A percentile compares a stretch with the other conserved stretches of the same genome.
Evolutionary conservation across 2,888 invertebrate genomes (phyloP).

Genomic region (Sialis lutaria): DNA sequence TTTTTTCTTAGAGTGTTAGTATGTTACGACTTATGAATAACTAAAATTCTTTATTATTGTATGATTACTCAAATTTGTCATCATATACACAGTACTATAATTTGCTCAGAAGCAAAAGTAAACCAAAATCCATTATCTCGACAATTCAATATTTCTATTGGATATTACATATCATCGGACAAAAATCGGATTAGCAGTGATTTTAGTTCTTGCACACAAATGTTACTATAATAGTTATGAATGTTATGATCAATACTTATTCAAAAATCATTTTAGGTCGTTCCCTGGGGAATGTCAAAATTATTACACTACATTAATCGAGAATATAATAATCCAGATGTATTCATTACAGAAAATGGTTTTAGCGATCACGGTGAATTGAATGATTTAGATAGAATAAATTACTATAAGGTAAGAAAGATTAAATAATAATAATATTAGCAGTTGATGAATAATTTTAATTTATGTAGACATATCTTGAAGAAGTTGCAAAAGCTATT

Average conservation of each 20-base stretch:
- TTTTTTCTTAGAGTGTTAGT: too few species aligned
- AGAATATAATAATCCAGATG: conserved; percentile 3
- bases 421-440: neutral
- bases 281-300: conserved; percentile 5
- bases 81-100: too few species aligned
- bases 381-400: conserved; percentile 7
- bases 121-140: too few species aligned
- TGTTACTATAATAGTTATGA: too few species aligned
- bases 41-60: too few species aligned
- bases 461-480: conserved; percentile 24
- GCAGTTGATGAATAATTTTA: neutral
- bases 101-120: too few species aligned
- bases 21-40: too few species aligned
- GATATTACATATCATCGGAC: too few species aligned
- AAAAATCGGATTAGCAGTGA: too few species aligned
- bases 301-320: conserved; percentile 5
- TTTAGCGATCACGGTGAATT: conserved; percentile 6
- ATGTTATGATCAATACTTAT: neutral
- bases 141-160: too few species aligned
- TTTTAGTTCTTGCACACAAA: too few species aligned
- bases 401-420: conserved; percentile 6
- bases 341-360: conserved; percentile 9
- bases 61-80: too few species aligned
- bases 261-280: conserved; percentile 4
- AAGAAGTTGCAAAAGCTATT: conserved; percentile 28